A percentile compares a stretch with the other conserved stretches of the same genome.
phyloP scores from a whole-genome alignment of 2,797 vertebrate genomes.

The Cichlasoma orientale region DNA sequence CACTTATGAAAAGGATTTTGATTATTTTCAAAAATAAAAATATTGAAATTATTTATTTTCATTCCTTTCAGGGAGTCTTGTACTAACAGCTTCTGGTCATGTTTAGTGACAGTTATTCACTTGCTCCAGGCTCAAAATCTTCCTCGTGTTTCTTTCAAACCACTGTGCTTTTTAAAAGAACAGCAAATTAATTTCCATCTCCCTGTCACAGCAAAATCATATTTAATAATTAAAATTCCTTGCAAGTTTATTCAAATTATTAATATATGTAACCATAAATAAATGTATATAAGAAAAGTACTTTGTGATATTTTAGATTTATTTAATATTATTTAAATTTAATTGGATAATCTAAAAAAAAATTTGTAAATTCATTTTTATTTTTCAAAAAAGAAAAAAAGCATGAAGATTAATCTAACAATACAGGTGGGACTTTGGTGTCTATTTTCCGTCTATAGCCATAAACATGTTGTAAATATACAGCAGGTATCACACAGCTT shows the following conservation, averaged over 20 bases:
- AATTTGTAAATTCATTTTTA: not conserved
- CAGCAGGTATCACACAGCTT: conserved; percentile 18
- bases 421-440: not conserved
- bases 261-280: not conserved
- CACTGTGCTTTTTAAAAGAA: not conserved
- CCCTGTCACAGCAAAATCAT: not conserved
- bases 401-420: not conserved
- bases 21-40: not conserved
- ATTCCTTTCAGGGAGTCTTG: not conserved
- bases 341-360: not conserved
- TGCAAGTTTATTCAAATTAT: not conserved
- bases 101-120: conserved; percentile 2
- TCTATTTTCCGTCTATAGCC: not conserved
- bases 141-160: not conserved
- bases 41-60: not conserved
- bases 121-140: not conserved
- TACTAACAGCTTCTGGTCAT: not conserved
- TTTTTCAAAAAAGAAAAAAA: too few relatives aligned
- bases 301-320: not conserved
- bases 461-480: not conserved
- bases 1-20: not conserved
- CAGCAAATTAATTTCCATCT: not conserved
- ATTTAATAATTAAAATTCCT: not conserved
- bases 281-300: not conserved
- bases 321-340: not conserved